phyloP scores from a whole-genome alignment of 1,140 invertebrate species.

The Drosophila sulfurigaster region DNA sequence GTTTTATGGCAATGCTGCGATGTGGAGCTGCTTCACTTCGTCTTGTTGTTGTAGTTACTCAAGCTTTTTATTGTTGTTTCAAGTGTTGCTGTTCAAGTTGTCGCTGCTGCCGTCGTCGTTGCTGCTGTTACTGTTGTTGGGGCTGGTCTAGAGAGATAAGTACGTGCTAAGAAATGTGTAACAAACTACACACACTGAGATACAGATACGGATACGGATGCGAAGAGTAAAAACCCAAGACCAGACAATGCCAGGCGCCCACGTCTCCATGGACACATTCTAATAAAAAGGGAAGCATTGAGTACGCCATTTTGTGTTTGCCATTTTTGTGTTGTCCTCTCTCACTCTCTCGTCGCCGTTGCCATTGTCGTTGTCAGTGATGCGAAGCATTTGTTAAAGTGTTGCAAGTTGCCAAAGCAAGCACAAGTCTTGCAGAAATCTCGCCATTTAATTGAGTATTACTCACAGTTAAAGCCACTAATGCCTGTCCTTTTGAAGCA shows the following conservation, averaged over 20 bases:
- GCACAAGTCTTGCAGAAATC: not conserved
- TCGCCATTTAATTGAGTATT: constrained; percentile 3
- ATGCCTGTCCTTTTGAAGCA: not conserved
- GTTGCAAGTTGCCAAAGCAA: constrained; percentile 19
- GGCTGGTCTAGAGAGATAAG: constrained; percentile 64
- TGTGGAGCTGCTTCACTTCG: constrained; percentile 16
- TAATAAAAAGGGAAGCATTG: constrained; percentile 77
- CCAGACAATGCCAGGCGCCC: constrained; percentile 74
- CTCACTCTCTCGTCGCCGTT: not conserved
- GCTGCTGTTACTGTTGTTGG: constrained; percentile 44
- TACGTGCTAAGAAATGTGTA: constrained; percentile 80
- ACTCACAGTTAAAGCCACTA: constrained; percentile 1
- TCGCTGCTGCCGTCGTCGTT: constrained; percentile 27
- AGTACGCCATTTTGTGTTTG: constrained; percentile 65
- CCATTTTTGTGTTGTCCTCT: constrained; percentile 55
- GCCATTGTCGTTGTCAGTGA: constrained; percentile 31
- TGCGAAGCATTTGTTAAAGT: constrained; percentile 44
- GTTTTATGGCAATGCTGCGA: constrained; percentile 49
- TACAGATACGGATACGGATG: constrained; percentile 40
- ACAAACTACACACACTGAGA: constrained; percentile 59
- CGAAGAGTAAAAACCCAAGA: constrained; percentile 11
- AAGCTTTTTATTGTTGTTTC: constrained; percentile 75
- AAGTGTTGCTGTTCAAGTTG: constrained; percentile 50
- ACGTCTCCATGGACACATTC: constrained; percentile 78
- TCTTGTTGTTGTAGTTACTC: constrained; percentile 53